Percentiles rank a stretch among this genome's conserved stretches.
phyloP scores from a whole-genome alignment of 2,888 invertebrate species.

The Unio delphinus region DNA sequence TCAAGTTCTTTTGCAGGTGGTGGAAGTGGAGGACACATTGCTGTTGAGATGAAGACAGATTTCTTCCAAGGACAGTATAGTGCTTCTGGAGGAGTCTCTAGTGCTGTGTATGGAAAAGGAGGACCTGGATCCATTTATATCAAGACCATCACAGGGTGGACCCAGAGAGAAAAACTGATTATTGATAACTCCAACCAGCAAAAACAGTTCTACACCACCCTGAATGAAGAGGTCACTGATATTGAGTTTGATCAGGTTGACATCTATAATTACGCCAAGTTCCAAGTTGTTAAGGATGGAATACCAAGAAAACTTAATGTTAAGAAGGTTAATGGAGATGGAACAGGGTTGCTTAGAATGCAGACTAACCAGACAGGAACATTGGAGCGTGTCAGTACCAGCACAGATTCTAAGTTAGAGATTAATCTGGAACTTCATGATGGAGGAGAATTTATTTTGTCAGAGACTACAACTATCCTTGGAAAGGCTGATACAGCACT shows the following conservation, averaged over 20 bases:
- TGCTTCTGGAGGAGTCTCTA: slow-evolving; percentile 45
- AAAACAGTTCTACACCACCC: slow-evolving; percentile 44
- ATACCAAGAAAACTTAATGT: slow-evolving; percentile 37
- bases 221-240: slow-evolving; percentile 35
- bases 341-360: slow-evolving; percentile 53
- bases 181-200: slow-evolving; percentile 54
- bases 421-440: slow-evolving; percentile 55
- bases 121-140: slow-evolving; percentile 55
- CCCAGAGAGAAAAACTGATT: slow-evolving; percentile 38
- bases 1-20: slow-evolving; percentile 33
- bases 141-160: slow-evolving; percentile 18
- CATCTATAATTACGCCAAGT: slow-evolving; percentile 51
- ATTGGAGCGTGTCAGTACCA: slow-evolving; percentile 33
- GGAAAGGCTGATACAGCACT: slow-evolving; percentile 48
- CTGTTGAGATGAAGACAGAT: slow-evolving; percentile 33
- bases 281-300: slow-evolving; percentile 46
- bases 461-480: slow-evolving; percentile 51
- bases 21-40: slow-evolving; percentile 57
- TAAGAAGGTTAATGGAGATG: slow-evolving; percentile 50
- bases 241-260: slow-evolving; percentile 44
- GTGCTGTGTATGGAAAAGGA: slow-evolving; percentile 40
- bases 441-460: slow-evolving; percentile 57
- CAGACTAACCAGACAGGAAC: slow-evolving; percentile 48
- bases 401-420: slow-evolving; percentile 46
- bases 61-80: slow-evolving; percentile 34